Conservation (phyloP, 2,797 vertebrate species). For the Poecilia gillii region DNA sequence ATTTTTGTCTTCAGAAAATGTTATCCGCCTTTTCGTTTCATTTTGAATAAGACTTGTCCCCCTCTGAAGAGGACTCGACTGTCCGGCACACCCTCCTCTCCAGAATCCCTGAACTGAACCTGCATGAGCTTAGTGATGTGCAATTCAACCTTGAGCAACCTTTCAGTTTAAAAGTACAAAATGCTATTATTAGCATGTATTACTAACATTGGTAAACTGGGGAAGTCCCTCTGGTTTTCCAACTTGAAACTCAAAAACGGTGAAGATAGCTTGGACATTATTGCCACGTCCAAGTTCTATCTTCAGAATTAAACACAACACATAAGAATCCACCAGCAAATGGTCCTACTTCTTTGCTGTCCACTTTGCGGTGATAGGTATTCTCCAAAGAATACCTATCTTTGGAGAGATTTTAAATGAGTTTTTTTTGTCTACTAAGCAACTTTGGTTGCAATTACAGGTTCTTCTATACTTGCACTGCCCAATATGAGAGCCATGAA, state of each 20-base stretch:
- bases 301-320: background rate
- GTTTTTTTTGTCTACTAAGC: background rate
- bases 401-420: background rate
- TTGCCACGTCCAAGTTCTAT: background rate
- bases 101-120: too few relatives aligned
- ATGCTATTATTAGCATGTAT: background rate
- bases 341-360: background rate
- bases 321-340: background rate
- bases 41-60: too few relatives aligned
- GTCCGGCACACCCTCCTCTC: too few relatives aligned
- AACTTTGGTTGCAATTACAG: too few relatives aligned
- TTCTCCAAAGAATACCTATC: background rate
- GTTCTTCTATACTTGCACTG: too few relatives aligned
- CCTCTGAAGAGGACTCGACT: too few relatives aligned
- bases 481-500: too few relatives aligned
- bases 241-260: background rate
- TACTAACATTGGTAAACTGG: background rate
- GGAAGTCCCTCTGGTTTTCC: background rate
- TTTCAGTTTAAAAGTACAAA: background rate
- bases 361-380: background rate
- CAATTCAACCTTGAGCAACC: background rate
- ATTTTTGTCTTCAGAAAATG: background rate
- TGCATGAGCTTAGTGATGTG: background rate
- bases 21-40: background rate
- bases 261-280: background rate